Evolutionary conservation across 2,888 invertebrate species (phyloP), one percentile per base, ranked within the genome.

Genomic region (Theodoxus fluviatilis): DNA sequence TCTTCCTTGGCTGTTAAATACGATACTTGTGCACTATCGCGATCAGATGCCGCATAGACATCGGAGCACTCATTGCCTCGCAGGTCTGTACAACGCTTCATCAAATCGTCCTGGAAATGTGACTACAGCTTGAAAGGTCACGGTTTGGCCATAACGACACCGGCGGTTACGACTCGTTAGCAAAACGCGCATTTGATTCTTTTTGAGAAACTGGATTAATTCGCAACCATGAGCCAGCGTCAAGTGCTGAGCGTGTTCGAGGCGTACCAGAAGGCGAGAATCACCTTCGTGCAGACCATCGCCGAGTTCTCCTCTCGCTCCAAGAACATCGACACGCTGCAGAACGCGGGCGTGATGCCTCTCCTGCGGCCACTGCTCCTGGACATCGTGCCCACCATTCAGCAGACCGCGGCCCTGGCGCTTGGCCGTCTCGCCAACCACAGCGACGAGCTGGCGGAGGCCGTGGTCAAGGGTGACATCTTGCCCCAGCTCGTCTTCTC

Each of bases 401-500:
- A 93, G 73, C 93, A 94, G 84, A 92, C 92, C 80, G 92, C 94
- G 1, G 92, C 93, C 33, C 86, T 93, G 49, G 93, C 93, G 0
- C 89, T 93, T 1, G 93, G 93, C 49, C 88, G 93, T 76, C 87
- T 94, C 40, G 92, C 92, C 0, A 92, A 92, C 83, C 91, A 92
- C 81, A 92, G 92, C 80, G 90, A 90, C 77, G 90, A 89, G 72
- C 88, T 93, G 49, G 93, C 93, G 0, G 89, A 91, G 73, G 90
- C 91, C 69, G 88, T 91, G 15, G 85, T 91, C 9, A 88, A 89
- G 75, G 88, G 88, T 70, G 90, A 91, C 75, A 88, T 91, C 73
- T 79, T 92, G 35, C 88, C 90, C 0, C 88, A 90, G 68, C 85
- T 92, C 55, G 85, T 92, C 3, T 88, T 87, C 70, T 87, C 87